These are phyloP conservation scores for Ganaspis sp. DNA, from an alignment of 1,140 invertebrate species.

Conservation along the genomic window DNA sequence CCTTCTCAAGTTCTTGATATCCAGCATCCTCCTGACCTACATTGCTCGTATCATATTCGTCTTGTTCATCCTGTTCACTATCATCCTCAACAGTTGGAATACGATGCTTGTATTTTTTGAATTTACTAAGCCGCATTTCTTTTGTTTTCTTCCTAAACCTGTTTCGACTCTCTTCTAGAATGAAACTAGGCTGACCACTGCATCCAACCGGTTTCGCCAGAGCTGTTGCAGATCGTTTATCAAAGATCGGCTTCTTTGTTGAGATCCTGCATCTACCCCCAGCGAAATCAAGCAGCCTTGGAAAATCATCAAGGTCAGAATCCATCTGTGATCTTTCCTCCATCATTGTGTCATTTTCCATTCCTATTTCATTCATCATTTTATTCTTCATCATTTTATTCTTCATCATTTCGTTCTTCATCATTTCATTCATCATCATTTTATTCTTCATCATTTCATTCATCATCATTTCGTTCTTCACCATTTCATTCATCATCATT, in stretches of 20 bases:
- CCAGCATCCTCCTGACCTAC: slow-evolving; percentile 14
- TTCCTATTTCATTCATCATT: too few species aligned
- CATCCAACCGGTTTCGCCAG: slow-evolving; percentile 45
- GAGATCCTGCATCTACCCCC: slow-evolving; percentile 9
- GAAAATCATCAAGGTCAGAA: slow-evolving; percentile 53
- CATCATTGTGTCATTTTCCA: too few species aligned
- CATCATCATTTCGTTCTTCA: too few species aligned
- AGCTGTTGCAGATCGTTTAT: neutral
- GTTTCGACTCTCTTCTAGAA: slow-evolving; percentile 44
- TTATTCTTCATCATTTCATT: too few species aligned
- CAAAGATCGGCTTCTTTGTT: neutral
- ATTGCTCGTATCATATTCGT: neutral
- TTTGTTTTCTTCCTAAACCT: slow-evolving; percentile 44
- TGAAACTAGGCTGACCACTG: slow-evolving; percentile 46
- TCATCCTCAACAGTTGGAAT: neutral
- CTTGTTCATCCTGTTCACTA: neutral
- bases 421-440: too few species aligned
- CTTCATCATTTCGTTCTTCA: too few species aligned
- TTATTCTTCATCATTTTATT: too few species aligned
- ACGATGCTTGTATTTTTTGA: slow-evolving; percentile 54
- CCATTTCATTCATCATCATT: too few species aligned
- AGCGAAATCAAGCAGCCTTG: slow-evolving; percentile 61
- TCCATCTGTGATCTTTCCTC: slow-evolving; percentile 3
- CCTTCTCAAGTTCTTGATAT: neutral
- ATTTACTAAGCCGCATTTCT: slow-evolving; percentile 50